These are phyloP conservation scores for Hyperopisus bebe DNA, from an alignment of 2,113 vertebrate species.

Conservation along the genomic window DNA sequence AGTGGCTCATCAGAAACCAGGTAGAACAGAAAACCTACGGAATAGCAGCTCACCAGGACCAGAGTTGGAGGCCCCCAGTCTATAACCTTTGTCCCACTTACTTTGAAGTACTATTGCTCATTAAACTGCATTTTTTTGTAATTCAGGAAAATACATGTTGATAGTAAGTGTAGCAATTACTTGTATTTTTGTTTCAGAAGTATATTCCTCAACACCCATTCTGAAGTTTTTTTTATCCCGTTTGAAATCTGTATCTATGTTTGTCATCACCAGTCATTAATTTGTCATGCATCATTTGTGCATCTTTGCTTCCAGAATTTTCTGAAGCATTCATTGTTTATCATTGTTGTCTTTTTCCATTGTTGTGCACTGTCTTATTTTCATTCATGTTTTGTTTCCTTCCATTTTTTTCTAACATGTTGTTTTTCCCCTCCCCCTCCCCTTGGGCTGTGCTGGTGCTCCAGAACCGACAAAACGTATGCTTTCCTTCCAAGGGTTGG, in stretches of 20 bases:
- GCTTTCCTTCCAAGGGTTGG: slow-evolving; percentile 99
- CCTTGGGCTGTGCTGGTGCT: slow-evolving; percentile 88
- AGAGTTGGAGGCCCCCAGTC: neutral
- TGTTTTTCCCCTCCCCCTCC: slow-evolving; percentile 67
- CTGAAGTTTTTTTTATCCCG: neutral
- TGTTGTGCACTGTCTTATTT: slow-evolving; percentile 11
- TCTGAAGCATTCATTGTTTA: neutral
- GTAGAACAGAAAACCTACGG: neutral
- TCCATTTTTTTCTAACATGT: slow-evolving; percentile 89
- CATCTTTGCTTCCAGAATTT: neutral
- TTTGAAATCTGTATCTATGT: neutral
- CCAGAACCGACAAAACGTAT: slow-evolving; percentile 99
- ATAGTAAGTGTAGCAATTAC: neutral
- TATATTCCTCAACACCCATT: neutral
- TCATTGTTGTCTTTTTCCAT: neutral
- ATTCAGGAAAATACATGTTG: neutral
- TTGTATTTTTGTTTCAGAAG: neutral
- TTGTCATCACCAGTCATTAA: neutral
- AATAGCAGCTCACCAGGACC: neutral
- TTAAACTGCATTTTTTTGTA: neutral
- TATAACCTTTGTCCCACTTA: neutral
- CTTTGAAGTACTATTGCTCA: neutral
- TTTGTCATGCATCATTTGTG: neutral
- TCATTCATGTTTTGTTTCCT: slow-evolving; percentile 57
- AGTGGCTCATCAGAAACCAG: neutral